Base-by-base conservation (phyloP, 2,113 vertebrate species). In the Machaerirhynchus nigripectus region DNA sequence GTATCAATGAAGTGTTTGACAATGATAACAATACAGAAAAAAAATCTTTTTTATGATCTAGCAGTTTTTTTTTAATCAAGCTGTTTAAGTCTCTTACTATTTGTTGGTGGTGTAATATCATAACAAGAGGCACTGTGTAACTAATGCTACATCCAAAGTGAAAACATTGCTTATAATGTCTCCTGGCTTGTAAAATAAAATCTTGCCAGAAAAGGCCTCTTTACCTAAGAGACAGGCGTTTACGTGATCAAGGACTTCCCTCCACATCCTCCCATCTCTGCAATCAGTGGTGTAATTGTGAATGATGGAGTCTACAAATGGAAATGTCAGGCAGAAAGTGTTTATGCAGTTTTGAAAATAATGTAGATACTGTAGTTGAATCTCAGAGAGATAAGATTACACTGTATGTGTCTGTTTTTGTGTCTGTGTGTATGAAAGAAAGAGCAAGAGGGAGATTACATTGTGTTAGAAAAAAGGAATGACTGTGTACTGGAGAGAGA, bases 311-410 rank as follows among this genome's bases (percentile, higher is more conserved):
- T 68, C 83, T 92, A 63, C 60, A 59, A 89, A 90, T 96, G 73
- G 82, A 92, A 89, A 90, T 92, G 92, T 96, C 95, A 96, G 94
- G 89, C 74, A 92, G 81, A 97, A 97, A 91, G 70, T 60, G 71
- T 96, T 96, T 95, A 60, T 95, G 95, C 89, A 85, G 91, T 96
- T 97, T 95, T 94, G 94, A 97, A 98, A 98, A 97, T 97, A 96
- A 97, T 92, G 89, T 83, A 96, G 92, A 92, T 97, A 64, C 56
- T 92, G n/a, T 82, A 76, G 88, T 65, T 89, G 90, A 92, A 91
- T 92, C 76, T 87, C 56, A 92, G 76, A 30, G 67, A 92, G 94
- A 90, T 95, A 92, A 96, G 95, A 94, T 95, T 95, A 69, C 77
- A 53, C 56, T 65, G 44, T 53, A 18, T 89, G 85, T 90, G 79